Base-by-base conservation (phyloP, 2,888 invertebrate genomes). In the Eupithecia subfuscata region DNA sequence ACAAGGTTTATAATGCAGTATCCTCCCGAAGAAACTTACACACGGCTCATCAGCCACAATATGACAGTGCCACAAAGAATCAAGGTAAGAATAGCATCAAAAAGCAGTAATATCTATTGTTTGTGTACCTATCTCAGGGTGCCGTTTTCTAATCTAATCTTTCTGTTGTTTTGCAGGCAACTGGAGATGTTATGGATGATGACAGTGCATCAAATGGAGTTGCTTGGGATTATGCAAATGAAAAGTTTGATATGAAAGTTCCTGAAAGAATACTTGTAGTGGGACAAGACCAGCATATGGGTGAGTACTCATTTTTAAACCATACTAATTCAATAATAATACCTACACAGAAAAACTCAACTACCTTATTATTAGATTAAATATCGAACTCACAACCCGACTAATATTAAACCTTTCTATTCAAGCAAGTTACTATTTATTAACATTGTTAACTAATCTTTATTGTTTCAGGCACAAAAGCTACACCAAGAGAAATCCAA, bases 221-320 rank as follows among this genome's bases (percentile, higher is more conserved):
- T 73, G 95, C 95, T 64, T 97, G 97, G 97, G 95, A 95, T 82
- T 96, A 96, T 87, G 95, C 95, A 78, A 95, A 95, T 84, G 97
- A 98, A 83, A 97, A 97, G 91, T 96, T 97, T 89, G 97, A 97
- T 84, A 99, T 99, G 99, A 97, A 97, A 87, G 98, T 99, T 56
- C 99, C 99, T 4, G 99, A 99, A 87, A 96, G 98, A 87, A 99
- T 99, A 89, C 95, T 99, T 82, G 97, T 99, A 69, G 96, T 97
- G 84, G 99, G 99, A 88, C 96, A 96, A 90, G 96, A 96, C 85
- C 96, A 97, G 88, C 96, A 96, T 89, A 85, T 96, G 86, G 96
- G 96, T 96, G 88, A 86, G 84, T 80, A 72, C 40, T 16, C 25
- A 63, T 48, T 56, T 69, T 63, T 40, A 63, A 67, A 12, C 18